Conservation (phyloP, 2,888 invertebrate species). For the Rhodophaea formosa region DNA sequence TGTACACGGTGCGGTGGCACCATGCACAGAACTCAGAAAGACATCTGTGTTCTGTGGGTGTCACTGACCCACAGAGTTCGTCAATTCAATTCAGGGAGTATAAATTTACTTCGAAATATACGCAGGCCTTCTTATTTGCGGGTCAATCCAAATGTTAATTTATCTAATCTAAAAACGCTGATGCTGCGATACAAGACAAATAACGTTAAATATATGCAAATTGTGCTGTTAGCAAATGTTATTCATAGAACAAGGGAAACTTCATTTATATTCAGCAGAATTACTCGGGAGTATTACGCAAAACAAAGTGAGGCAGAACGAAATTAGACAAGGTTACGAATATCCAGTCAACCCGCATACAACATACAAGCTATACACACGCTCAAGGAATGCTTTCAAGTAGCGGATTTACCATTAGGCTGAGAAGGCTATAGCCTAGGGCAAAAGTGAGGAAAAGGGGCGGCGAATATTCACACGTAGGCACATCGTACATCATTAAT, state of each 20-base stretch:
- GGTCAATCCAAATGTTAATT: slow-evolving; percentile 1
- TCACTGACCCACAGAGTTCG: too few species aligned
- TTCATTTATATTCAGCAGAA: slow-evolving; percentile 70
- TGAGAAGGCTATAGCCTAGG: too few species aligned
- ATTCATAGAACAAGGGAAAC: slow-evolving; percentile 66
- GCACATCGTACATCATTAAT: too few species aligned
- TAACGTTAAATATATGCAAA: slow-evolving; percentile 58
- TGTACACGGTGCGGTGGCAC: too few species aligned
- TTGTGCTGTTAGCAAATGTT: slow-evolving; percentile 64
- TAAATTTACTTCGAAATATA: too few species aligned
- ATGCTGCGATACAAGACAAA: slow-evolving; percentile 41
- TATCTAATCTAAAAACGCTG: slow-evolving; percentile 6
- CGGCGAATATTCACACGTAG: too few species aligned
- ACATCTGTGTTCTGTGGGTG: too few species aligned
- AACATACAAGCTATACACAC: slow-evolving; percentile 24
- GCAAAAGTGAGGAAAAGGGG: too few species aligned
- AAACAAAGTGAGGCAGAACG: slow-evolving; percentile 49
- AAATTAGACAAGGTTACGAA: slow-evolving; percentile 52
- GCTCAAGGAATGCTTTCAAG: slow-evolving; percentile 32
- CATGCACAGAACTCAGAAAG: too few species aligned
- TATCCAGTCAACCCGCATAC: slow-evolving; percentile 31
- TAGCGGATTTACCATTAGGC: too few species aligned
- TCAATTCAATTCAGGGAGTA: too few species aligned
- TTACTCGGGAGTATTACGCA: slow-evolving; percentile 53
- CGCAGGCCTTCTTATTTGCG: neutral